phyloP scores from a whole-genome alignment of 1,140 invertebrate genomes.

The Bradysia coprophila region DNA sequence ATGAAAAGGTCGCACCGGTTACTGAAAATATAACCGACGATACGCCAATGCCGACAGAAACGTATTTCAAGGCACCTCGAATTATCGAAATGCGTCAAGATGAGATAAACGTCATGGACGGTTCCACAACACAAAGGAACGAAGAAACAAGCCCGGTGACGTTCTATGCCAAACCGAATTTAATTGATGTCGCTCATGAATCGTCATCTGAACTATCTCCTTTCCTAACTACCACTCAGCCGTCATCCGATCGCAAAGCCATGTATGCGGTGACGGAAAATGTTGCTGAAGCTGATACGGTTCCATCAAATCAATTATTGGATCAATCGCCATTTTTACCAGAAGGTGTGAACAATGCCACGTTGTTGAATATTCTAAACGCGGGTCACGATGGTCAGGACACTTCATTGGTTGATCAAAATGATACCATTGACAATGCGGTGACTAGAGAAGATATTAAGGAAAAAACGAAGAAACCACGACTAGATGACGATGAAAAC shows the following conservation, averaged over 20 bases:
- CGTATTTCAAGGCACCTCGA: background rate
- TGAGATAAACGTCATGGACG: conserved; percentile 3
- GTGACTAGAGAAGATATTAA: background rate
- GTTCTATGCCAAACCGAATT: background rate
- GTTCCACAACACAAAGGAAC: conserved; percentile 1
- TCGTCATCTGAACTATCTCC: conserved; percentile 1
- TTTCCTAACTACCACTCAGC: too few species aligned
- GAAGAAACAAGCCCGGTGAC: background rate
- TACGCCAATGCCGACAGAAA: conserved; percentile 3
- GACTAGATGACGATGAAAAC: conserved; percentile 1
- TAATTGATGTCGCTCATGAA: background rate
- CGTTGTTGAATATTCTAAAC: conserved; percentile 30
- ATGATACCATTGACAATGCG: background rate
- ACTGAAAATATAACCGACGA: conserved; percentile 3
- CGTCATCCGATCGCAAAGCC: background rate
- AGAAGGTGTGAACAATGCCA: conserved; percentile 36
- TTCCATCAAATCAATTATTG: background rate
- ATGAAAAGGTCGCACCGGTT: conserved; percentile 2
- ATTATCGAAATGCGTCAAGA: background rate
- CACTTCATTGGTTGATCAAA: conserved; percentile 5
- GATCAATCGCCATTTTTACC: conserved; percentile 31
- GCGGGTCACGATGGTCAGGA: conserved; percentile 24
- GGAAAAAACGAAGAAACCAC: conserved; percentile 1
- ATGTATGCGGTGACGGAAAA: conserved; percentile 5
- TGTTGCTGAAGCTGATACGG: background rate